phyloP scores from a whole-genome alignment of 2,888 invertebrate species.

The Tinea trinotella region DNA sequence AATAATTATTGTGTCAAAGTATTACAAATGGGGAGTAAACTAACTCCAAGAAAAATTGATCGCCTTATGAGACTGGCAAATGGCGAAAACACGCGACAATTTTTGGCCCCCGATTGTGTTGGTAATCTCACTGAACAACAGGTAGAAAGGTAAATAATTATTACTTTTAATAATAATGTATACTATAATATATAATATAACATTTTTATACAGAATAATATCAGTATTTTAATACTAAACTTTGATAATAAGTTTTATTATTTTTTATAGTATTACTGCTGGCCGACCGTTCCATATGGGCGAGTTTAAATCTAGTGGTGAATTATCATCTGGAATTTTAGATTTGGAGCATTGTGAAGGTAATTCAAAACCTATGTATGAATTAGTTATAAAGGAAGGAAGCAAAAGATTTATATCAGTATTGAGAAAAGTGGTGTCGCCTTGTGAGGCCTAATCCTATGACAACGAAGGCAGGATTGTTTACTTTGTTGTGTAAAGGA shows the following conservation, averaged over 20 bases:
- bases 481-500: too few relatives aligned
- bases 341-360: constrained; percentile 56
- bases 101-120: neutral
- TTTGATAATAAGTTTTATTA: neutral
- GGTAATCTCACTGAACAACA: neutral
- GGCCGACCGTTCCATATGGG: neutral
- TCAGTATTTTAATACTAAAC: too few relatives aligned
- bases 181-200: too few relatives aligned
- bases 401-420: too few relatives aligned
- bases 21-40: constrained; percentile 46
- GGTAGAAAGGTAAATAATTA: constrained; percentile 14
- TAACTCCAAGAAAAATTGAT: constrained; percentile 58
- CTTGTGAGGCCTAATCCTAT: too few relatives aligned
- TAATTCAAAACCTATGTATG: too few relatives aligned
- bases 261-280: constrained; percentile 1
- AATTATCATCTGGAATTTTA: constrained; percentile 56
- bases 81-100: constrained; percentile 27
- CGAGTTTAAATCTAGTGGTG: constrained; percentile 25
- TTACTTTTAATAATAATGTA: too few relatives aligned
- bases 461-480: too few relatives aligned
- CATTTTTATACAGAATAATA: too few relatives aligned
- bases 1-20: neutral
- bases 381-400: too few relatives aligned
- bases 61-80: constrained; percentile 54
- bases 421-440: too few relatives aligned